Base-by-base conservation (phyloP, 2,888 invertebrate species). In the Stratiomys singularior region DNA sequence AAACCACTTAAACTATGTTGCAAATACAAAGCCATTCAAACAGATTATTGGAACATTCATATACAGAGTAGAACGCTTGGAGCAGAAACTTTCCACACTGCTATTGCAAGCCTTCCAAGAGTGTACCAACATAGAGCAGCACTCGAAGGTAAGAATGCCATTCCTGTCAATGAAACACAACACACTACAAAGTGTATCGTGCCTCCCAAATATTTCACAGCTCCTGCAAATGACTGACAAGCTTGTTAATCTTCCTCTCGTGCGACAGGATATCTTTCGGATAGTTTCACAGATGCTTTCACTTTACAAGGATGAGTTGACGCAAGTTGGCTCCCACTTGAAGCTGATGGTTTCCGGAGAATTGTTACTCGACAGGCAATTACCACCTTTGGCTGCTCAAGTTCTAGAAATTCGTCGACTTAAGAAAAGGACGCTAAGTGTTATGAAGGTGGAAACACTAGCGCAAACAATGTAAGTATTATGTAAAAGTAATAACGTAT, bases 51-150 rank as follows among this genome's bases (percentile, higher is more conserved):
- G 47, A 9, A 23, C 2, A 13, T 69, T 47, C 30, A 21, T 69
- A 47, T 30, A 7, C 25, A 7, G 23, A 27, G 23, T 87, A 78
- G 82, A 84, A 15, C 80, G 84, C 30, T 81, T 88, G 81, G 92
- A 92, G 82, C 86, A 90, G 77, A 86, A 90, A 78, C 84, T 92
- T 76, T 89, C 90, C 37, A 89, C 90, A 7, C 88, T 91, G 67
- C 87, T 91, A 76, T 86, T 88, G 21, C 89, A 89, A 81, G 90
- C 89, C 9, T 90, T 90, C 84, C 89, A 90, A 81, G 91, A 91
- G 78, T 90, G 90, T 80, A 87, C 87, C 80, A 90, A 90, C 66
- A 86, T 90, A 79, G 90, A 90, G 82, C 87, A 89, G 76, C 85
- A 89, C 60, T 89, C 89, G 80, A 91, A 90, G 87, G 90, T 90